Percentiles rank a stretch among this genome's conserved stretches.
Evolutionary conservation across 2,888 invertebrate genomes (phyloP).

Genomic region (Perdita meconis): DNA sequence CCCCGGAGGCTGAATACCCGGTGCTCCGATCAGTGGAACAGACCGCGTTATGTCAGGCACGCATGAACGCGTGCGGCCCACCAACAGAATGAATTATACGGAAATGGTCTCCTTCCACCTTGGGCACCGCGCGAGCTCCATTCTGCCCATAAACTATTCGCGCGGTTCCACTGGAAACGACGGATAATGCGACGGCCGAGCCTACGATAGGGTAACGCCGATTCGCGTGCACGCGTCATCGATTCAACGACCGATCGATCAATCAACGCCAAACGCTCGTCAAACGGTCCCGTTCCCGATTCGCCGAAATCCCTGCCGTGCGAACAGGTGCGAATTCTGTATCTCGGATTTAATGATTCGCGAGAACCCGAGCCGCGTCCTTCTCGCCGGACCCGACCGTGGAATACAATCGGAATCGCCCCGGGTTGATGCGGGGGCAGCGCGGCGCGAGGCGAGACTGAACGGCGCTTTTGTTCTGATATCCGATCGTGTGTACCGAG

Average conservation of each 20-base stretch:
- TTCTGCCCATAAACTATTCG: conserved; percentile 70
- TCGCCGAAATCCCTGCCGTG: conserved; percentile 54
- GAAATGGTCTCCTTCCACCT: conserved; percentile 54
- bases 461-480: no score
- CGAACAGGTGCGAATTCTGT: conserved; percentile 40
- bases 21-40: conserved; percentile 46
- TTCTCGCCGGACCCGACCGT: no score
- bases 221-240: conserved; percentile 30
- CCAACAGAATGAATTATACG: conserved; percentile 64
- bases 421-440: no score
- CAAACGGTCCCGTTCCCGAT: conserved; percentile 56
- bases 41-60: conserved; percentile 52
- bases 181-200: conserved; percentile 57
- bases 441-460: no score
- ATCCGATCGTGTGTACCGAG: no score
- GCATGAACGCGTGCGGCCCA: conserved; percentile 51
- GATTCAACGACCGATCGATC: conserved; percentile 68
- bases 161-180: conserved; percentile 55
- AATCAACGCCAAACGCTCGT: conserved; percentile 72
- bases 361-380: neutral
- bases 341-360: conserved; percentile 23
- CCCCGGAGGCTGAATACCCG: conserved; percentile 13
- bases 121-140: conserved; percentile 18
- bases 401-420: no score
- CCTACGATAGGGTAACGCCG: conserved; percentile 37